Percentiles rank a stretch among this genome's conserved stretches.
These are phyloP conservation scores for Styela clava DNA, from an alignment of 23 tunicate genomes.

Conservation along the genomic window DNA sequence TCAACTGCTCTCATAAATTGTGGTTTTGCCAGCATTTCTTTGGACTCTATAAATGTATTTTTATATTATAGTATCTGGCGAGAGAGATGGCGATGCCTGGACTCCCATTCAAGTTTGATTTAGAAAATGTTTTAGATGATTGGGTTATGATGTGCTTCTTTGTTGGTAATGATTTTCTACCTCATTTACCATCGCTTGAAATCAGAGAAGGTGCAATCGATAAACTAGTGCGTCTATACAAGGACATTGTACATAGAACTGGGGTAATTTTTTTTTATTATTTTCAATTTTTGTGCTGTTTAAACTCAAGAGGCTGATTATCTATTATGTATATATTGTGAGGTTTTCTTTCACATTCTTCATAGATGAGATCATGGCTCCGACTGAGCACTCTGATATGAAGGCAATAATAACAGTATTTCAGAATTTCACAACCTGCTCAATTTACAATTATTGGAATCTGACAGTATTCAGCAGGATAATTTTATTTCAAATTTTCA, in stretches of 20 bases:
- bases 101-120: constrained; percentile 81
- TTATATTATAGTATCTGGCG: constrained; percentile 45
- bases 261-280: constrained; percentile 30
- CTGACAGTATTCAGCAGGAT: no score
- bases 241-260: constrained; percentile 78
- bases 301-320: no score
- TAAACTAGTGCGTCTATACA: constrained; percentile 83
- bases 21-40: no score
- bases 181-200: constrained; percentile 90
- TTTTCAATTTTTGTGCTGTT: not conserved
- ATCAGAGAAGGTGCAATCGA: constrained; percentile 99
- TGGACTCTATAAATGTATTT: no score
- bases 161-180: constrained; percentile 97
- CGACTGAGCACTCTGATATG: no score
- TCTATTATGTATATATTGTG: no score
- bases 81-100: constrained; percentile 90
- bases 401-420: no score
- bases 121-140: constrained; percentile 93
- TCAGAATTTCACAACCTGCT: no score
- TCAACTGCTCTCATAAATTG: no score
- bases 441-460: no score
- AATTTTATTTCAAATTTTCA: not conserved
- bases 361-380: no score
- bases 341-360: no score
- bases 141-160: constrained; percentile 99